phyloP scores from a whole-genome alignment of 2,113 vertebrate species.

The Oncorhynchus keta region DNA sequence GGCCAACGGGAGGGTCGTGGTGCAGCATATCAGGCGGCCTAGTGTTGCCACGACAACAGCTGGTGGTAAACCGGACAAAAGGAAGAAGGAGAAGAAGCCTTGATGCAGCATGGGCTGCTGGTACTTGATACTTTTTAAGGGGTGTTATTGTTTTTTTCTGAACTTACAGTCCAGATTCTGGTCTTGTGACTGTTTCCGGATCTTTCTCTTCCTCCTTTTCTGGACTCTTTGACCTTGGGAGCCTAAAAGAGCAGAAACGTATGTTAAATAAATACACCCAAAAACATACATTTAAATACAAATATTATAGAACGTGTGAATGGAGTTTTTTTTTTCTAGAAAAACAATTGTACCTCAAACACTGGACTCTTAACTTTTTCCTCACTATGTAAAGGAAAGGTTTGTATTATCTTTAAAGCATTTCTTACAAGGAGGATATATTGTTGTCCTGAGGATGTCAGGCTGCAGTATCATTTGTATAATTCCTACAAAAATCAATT shows the following conservation, averaged over 20 bases:
- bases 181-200: constrained; percentile 40
- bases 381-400: neutral
- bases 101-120: constrained; percentile 47
- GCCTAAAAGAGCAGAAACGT: constrained; percentile 17
- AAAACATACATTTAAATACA: constrained; percentile 23
- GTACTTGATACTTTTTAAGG: constrained; percentile 36
- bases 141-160: constrained; percentile 23
- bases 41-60: constrained; percentile 57
- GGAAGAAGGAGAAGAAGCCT: constrained; percentile 75
- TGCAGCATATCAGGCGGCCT: constrained; percentile 75
- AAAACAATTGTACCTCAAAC: constrained; percentile 67
- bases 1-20: constrained; percentile 73
- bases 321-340: constrained; percentile 31
- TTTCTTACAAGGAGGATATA: neutral
- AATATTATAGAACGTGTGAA: constrained; percentile 49
- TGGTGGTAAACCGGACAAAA: constrained; percentile 71
- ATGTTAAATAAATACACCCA: neutral
- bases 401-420: neutral
- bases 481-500: too few relatives aligned
- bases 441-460: too few relatives aligned
- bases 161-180: too few relatives aligned
- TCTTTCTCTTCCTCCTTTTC: constrained; percentile 30
- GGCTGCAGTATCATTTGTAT: too few relatives aligned
- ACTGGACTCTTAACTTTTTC: constrained; percentile 61
- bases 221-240: constrained; percentile 48